Evolutionary conservation across 2,113 vertebrate genomes (phyloP), one percentile per base, ranked within the genome.

Genomic region (Perca schrenkii): DNA sequence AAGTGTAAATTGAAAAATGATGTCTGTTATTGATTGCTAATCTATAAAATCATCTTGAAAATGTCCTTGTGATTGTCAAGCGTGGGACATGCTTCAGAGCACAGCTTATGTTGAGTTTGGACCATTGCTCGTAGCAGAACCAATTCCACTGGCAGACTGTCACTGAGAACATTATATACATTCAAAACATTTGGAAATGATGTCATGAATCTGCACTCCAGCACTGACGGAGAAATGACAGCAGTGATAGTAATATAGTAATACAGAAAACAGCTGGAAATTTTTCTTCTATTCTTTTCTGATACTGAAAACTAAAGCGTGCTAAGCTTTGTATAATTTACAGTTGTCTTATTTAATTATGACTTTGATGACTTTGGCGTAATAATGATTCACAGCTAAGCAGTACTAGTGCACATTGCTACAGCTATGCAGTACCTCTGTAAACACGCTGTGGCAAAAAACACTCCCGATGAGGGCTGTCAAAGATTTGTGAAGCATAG

Each of bases 11-110:
- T 86, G 74, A 91, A 86, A 86, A 82, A 85, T 69, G 40, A 60
- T 36, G 86, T 77, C 79, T 81, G 83, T 86, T 86, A 90, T 85
- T 91, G 87, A 90, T 91, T 83, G 81, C 74, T 89, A 82, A 91
- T 91, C 85, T 75, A 62, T 71, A 86, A 77, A 76, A 79, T 89
- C 71, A 79, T 87, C 80, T 73, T 71, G 77, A 83, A 82, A 91
- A 85, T 65, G 78, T 80, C 66, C 50, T 78, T 10, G 4, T 58
- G 77, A 74, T 83, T 79, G 77, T 66, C 82, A 79, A 22, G 58
- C 79, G 8, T 11, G 80, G 49, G 79, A 85, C 68, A 40, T n/a
- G 71, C 66, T 81, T 90, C 84, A 87, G 78, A 90, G 85, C 50
- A n/a, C 31, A 36, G 80, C 66, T 80, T 66, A 63, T 76, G 52